A percentile compares a stretch with the other conserved stretches of the same genome.
These are phyloP conservation scores for Apotomis capreana DNA, from an alignment of 2,888 invertebrate genomes.

Conservation along the genomic window DNA sequence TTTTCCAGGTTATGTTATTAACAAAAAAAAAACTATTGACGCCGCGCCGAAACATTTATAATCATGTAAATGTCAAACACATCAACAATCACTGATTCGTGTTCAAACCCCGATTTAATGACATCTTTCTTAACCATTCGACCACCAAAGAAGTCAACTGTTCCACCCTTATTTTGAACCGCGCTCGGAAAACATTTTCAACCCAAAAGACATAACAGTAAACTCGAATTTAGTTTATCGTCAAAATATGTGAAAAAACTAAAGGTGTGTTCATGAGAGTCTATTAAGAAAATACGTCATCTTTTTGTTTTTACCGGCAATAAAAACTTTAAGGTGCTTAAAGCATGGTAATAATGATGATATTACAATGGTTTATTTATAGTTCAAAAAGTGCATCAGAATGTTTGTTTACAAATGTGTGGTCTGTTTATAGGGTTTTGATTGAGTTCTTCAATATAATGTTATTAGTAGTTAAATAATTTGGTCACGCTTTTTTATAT, in stretches of 20 bases:
- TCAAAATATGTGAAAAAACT: slow-evolving; percentile 6
- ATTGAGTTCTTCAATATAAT: slow-evolving; percentile 35
- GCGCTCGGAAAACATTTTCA: neutral
- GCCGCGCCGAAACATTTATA: slow-evolving; percentile 4
- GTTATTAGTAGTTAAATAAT: slow-evolving; percentile 34
- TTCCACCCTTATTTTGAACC: slow-evolving; percentile 20
- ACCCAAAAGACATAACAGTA: neutral
- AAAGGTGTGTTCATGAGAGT: slow-evolving; percentile 16
- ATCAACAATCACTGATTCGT: slow-evolving; percentile 25
- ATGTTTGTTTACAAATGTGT: slow-evolving; percentile 22
- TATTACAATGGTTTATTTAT: slow-evolving; percentile 15
- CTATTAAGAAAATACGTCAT: slow-evolving; percentile 36
- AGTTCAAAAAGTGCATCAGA: neutral
- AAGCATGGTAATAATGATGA: neutral
- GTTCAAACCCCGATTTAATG: slow-evolving; percentile 28
- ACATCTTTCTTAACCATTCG: slow-evolving; percentile 32
- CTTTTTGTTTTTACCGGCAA: neutral
- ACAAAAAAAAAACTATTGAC: neutral
- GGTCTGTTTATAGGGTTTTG: slow-evolving; percentile 34
- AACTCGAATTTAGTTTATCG: neutral
- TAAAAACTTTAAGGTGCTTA: neutral
- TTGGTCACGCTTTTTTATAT: slow-evolving; percentile 25
- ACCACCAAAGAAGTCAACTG: slow-evolving; percentile 33
- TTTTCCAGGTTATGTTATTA: too few relatives aligned
- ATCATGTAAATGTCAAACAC: slow-evolving; percentile 25